Conservation (phyloP, 2,797 vertebrate genomes). For the Halcyon chelicuti region DNA sequence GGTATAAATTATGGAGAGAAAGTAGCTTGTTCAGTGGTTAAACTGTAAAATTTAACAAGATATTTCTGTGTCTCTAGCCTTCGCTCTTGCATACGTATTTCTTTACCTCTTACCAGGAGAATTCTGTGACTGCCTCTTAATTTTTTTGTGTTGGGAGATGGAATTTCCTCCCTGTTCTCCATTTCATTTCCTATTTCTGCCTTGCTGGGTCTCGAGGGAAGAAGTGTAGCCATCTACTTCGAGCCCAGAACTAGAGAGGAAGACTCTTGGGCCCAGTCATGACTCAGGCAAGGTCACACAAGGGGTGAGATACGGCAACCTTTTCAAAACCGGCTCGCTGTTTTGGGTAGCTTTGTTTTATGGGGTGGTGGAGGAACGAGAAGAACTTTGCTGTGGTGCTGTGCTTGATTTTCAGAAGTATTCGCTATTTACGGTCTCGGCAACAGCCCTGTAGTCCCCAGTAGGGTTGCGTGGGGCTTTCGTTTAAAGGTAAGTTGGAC, state of each 20-base stretch:
- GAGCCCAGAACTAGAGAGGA: conserved; percentile 19
- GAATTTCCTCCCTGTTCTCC: conserved; percentile 55
- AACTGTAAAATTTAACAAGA: conserved; percentile 79
- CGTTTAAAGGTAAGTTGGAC: not conserved
- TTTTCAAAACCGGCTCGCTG: not conserved
- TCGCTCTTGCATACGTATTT: conserved; percentile 30
- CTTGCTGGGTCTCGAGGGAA: not conserved
- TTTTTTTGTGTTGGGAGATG: conserved; percentile 57
- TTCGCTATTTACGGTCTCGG: not conserved
- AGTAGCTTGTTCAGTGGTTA: conserved; percentile 77
- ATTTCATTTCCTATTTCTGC: conserved; percentile 64
- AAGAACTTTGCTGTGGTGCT: not conserved
- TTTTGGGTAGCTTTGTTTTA: conserved; percentile 38
- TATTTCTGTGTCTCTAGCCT: conserved; percentile 72
- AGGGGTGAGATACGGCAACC: not conserved
- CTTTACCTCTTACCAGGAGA: conserved; percentile 61
- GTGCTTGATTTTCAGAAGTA: not conserved
- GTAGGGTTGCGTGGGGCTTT: not conserved
- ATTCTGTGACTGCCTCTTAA: conserved; percentile 58
- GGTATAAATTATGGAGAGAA: conserved; percentile 81
- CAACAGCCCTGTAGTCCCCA: not conserved
- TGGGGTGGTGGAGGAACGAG: not conserved
- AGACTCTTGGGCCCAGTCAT: conserved; percentile 25
- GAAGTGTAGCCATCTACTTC: not conserved
- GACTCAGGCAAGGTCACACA: conserved; percentile 28